A percentile compares a stretch with the other conserved stretches of the same genome.
phyloP scores from a whole-genome alignment of 2,888 invertebrate species.

The Pristionchus arcanus region DNA sequence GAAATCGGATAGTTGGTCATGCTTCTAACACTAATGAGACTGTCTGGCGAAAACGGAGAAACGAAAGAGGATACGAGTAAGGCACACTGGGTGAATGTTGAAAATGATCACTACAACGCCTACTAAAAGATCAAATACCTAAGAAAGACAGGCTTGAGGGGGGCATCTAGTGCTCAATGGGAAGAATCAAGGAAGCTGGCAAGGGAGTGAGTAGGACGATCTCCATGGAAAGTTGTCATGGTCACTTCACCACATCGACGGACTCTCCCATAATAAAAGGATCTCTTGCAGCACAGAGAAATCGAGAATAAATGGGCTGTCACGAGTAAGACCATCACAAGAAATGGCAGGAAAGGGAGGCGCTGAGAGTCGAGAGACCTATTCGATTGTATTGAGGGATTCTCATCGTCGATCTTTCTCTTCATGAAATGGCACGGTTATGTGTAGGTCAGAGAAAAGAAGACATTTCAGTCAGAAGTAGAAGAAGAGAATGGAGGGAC shows the following conservation, averaged over 20 bases:
- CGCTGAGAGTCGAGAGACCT: not conserved
- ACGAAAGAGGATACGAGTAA: not conserved
- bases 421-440: not conserved
- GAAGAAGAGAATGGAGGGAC: not conserved
- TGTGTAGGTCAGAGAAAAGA: not conserved
- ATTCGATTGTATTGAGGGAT: not conserved
- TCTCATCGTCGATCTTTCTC: constrained; percentile 8
- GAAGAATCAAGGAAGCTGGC: not conserved
- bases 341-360: not conserved
- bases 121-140: too few species aligned
- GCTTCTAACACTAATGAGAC: not conserved
- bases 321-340: not conserved
- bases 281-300: not conserved
- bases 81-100: not conserved
- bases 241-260: not conserved
- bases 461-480: not conserved
- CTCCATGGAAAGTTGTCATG: not conserved
- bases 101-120: too few species aligned
- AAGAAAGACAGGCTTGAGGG: not conserved
- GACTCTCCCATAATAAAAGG: not conserved
- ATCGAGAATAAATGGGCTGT: not conserved
- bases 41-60: not conserved
- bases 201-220: not conserved
- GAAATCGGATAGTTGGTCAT: not conserved
- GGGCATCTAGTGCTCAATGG: not conserved